These are phyloP conservation scores for Ptychadena robeensis DNA, from an alignment of 2,797 vertebrate species.

Conservation along the genomic window DNA sequence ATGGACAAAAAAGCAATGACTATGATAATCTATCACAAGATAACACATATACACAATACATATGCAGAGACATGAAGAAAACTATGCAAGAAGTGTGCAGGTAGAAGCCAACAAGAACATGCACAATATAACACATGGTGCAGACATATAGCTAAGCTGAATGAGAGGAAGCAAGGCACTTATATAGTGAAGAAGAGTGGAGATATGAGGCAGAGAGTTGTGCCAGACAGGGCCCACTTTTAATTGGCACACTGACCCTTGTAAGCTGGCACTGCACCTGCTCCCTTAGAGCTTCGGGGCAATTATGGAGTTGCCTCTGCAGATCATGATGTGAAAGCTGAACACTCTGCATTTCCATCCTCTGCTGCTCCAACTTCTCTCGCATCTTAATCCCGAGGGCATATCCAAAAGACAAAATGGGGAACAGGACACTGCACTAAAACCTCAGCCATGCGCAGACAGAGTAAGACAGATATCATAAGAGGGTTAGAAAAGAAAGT, in stretches of 20 bases:
- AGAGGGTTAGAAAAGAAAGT: slow-evolving; percentile 14
- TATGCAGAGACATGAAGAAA: not conserved
- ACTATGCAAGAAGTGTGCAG: not conserved
- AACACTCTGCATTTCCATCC: slow-evolving; percentile 89
- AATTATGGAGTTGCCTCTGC: slow-evolving; percentile 95
- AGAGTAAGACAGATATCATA: slow-evolving; percentile 47
- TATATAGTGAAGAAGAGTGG: not conserved
- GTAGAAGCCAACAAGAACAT: not conserved
- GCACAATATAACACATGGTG: not conserved
- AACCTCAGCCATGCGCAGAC: slow-evolving; percentile 74
- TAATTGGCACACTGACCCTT: slow-evolving; percentile 87
- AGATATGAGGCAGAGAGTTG: slow-evolving; percentile 64
- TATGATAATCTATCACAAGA: not conserved
- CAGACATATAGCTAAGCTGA: not conserved
- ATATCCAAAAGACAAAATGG: slow-evolving; percentile 71
- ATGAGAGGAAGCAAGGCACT: not conserved
- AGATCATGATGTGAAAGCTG: slow-evolving; percentile 89
- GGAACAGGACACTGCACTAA: slow-evolving; percentile 70
- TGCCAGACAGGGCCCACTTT: slow-evolving; percentile 65
- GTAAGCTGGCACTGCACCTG: slow-evolving; percentile 94
- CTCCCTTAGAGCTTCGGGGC: slow-evolving; percentile 94
- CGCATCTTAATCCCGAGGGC: slow-evolving; percentile 86
- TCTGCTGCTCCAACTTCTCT: slow-evolving; percentile 91
- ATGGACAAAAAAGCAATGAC: not conserved
- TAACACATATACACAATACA: not conserved